These are phyloP conservation scores for Pipistrellus pipistrellus DNA, from an alignment of 2,797 vertebrate genomes.

Conservation along the genomic window DNA sequence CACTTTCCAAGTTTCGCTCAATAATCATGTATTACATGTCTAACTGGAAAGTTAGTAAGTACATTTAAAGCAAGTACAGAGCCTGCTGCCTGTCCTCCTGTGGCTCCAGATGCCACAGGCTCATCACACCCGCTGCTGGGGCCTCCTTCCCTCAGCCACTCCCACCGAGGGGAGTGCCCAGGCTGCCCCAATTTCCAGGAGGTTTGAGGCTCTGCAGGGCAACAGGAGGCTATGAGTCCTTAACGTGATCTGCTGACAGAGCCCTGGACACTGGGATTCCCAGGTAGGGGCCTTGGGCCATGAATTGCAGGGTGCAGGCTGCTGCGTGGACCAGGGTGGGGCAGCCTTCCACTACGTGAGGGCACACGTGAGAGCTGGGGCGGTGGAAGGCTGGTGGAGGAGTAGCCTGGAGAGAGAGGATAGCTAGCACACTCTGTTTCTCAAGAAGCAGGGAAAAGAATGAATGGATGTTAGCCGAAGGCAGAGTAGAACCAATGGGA, in stretches of 20 bases:
- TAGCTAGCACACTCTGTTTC: background rate
- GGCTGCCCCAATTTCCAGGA: background rate
- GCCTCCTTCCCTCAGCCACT: background rate
- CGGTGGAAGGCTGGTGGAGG: background rate
- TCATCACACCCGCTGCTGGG: background rate
- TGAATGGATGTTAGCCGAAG: background rate
- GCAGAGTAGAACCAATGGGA: fast-evolving
- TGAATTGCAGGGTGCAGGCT: background rate
- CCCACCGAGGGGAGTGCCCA: background rate
- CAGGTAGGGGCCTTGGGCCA: background rate
- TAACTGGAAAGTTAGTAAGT: background rate
- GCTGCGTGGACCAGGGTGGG: background rate
- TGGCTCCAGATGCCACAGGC: background rate
- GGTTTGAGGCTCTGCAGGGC: fast-evolving
- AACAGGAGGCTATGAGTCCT: fast-evolving
- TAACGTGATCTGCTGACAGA: too few relatives aligned
- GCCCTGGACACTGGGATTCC: background rate
- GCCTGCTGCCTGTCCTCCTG: background rate
- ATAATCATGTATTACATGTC: background rate
- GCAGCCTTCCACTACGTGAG: fast-evolving
- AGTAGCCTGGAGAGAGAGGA: background rate
- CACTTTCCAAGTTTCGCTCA: background rate
- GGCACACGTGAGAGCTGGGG: background rate
- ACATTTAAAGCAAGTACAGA: background rate
- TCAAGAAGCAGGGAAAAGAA: background rate